Conservation (phyloP, 2,797 vertebrate species). For the Syngnathus acus region DNA sequence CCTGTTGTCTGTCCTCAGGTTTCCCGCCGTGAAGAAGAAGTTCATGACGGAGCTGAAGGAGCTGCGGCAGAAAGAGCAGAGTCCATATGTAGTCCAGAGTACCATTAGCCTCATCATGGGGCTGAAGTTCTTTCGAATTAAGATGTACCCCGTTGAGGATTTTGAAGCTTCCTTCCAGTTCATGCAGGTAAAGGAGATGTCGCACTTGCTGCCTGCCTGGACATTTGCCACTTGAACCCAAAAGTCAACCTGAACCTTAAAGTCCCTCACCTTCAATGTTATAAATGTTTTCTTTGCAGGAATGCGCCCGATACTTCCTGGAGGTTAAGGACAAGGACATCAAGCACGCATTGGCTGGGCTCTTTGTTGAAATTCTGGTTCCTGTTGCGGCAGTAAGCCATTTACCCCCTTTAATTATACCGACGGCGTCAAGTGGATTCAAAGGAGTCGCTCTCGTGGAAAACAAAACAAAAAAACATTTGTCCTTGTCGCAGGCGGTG, state of each 20-base stretch:
- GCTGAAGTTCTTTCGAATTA: conserved; percentile 97
- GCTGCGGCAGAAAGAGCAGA: conserved; percentile 92
- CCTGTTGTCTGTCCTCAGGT: conserved; percentile 63
- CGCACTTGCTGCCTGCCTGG: not conserved
- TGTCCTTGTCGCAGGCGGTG: conserved; percentile 74
- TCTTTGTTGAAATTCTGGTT: conserved; percentile 97
- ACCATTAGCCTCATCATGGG: conserved; percentile 98
- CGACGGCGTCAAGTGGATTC: not conserved
- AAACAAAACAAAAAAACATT: not conserved
- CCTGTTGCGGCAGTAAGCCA: conserved; percentile 92
- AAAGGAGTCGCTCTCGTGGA: not conserved
- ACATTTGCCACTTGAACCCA: no score
- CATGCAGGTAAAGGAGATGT: conserved; percentile 84
- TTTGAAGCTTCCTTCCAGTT: conserved; percentile 98
- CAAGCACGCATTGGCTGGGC: conserved; percentile 91
- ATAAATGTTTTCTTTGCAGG: conserved; percentile 62
- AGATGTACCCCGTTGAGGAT: conserved; percentile 98
- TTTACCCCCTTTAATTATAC: rapidly evolving
- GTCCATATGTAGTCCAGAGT: conserved; percentile 85
- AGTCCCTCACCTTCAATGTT: no score
- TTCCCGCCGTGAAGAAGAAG: conserved; percentile 96
- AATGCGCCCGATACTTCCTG: conserved; percentile 96
- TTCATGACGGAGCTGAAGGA: conserved; percentile 95
- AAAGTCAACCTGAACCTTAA: no score
- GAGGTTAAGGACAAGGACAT: conserved; percentile 99